phyloP scores from a whole-genome alignment of 2,113 vertebrate species.

The Cebidichthys violaceus region DNA sequence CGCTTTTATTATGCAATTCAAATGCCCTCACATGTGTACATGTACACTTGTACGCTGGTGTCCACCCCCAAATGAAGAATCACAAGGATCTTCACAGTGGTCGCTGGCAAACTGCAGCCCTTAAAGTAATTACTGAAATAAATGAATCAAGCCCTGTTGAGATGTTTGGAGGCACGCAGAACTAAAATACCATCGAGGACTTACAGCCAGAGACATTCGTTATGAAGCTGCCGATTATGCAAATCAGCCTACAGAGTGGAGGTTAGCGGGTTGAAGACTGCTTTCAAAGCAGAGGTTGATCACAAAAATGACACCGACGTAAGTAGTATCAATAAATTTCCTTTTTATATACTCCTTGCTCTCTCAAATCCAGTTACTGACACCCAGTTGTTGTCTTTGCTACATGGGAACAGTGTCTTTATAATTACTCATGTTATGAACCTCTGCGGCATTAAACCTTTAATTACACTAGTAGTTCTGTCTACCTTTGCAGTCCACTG shows the following conservation, averaged over 20 bases:
- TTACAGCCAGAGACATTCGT: slow-evolving; percentile 54
- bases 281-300: slow-evolving; percentile 21
- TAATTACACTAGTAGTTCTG: slow-evolving; percentile 24
- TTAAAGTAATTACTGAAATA: slow-evolving; percentile 65
- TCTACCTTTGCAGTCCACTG: slow-evolving; percentile 18
- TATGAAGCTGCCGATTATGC: slow-evolving; percentile 47
- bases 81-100: slow-evolving; percentile 24
- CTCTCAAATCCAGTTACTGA: slow-evolving; percentile 11
- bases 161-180: slow-evolving; percentile 12
- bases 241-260: slow-evolving; percentile 50
- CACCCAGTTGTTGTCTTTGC: slow-evolving; percentile 15
- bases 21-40: slow-evolving; percentile 15
- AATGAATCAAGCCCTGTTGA: slow-evolving; percentile 45
- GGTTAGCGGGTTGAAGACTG: slow-evolving; percentile 16
- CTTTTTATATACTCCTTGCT: slow-evolving; percentile 4
- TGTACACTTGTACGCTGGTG: slow-evolving; percentile 10
- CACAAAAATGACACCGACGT: slow-evolving; percentile 9
- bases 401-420: background rate
- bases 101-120: slow-evolving; percentile 28
- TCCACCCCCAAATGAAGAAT: slow-evolving; percentile 8
- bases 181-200: slow-evolving; percentile 47
- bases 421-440: slow-evolving; percentile 44
- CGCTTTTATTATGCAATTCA: slow-evolving; percentile 50
- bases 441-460: slow-evolving; percentile 14
- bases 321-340: slow-evolving; percentile 9